A percentile compares a stretch with the other conserved stretches of the same genome.
phyloP scores from a whole-genome alignment of 2,797 vertebrate genomes.

The Rachycentron canadum region DNA sequence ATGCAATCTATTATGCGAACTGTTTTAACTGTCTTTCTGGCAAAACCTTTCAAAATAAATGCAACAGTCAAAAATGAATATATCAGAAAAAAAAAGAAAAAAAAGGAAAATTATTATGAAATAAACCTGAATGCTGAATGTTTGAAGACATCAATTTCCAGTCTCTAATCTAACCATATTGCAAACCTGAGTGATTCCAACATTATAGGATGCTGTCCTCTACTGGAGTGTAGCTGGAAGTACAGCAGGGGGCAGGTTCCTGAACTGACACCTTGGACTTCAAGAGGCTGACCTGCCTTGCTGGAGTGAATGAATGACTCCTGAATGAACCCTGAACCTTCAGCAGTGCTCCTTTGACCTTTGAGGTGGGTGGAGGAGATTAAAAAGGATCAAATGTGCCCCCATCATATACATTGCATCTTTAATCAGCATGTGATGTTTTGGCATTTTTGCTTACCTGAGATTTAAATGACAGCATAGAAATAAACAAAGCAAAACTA shows the following conservation, averaged over 20 bases:
- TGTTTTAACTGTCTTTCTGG: too few relatives aligned
- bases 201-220: conserved; percentile 58
- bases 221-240: conserved; percentile 47
- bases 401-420: background rate
- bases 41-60: too few relatives aligned
- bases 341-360: background rate
- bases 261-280: background rate
- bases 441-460: background rate
- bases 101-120: too few relatives aligned
- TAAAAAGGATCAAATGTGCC: background rate
- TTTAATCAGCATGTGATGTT: background rate
- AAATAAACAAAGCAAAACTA: background rate
- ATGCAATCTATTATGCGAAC: too few relatives aligned
- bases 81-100: too few relatives aligned
- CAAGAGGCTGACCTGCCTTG: background rate
- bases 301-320: background rate
- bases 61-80: too few relatives aligned
- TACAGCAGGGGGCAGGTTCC: conserved; percentile 18
- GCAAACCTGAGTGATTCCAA: background rate
- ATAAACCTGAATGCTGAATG: too few relatives aligned
- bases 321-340: background rate
- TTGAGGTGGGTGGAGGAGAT: background rate
- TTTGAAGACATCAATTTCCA: too few relatives aligned
- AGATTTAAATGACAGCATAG: background rate
- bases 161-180: too few relatives aligned